Evolutionary conservation across 2,113 vertebrate genomes (phyloP), one percentile per base, ranked within the genome.

Genomic region (Lophius piscatorius): DNA sequence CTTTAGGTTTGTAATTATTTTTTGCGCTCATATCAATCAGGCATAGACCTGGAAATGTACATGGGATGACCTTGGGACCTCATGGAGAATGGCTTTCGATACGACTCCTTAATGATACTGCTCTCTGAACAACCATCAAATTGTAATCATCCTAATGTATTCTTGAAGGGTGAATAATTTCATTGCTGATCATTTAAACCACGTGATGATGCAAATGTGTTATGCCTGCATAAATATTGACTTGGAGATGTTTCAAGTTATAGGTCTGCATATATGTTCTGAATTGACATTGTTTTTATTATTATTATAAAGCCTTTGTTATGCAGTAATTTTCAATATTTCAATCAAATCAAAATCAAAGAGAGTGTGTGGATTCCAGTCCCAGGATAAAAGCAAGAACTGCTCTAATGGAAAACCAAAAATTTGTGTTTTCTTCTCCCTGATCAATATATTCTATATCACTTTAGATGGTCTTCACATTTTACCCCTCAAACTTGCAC

Each of bases 81-180:
- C 56, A 1, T 46, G 29, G 57, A 71, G 55, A 70, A 76, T 59
- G 50, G 68, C 42, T 79, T 81, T 67, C 54, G 77, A 12, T 77
- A 63, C 55, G 47, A 39, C 47, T 57, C 41, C 6, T 56, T 81
- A 71, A 84, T 87, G 75, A 85, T 62, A 68, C 38, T 29, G 39
- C 63, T 70, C 26, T 65, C 45, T 39, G 26, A 47, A 17, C 64
- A 76, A 77, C 70, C 61, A 83, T 87, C 67, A 85, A 76, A 81
- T 68, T 78, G 51, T 70, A 83, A 82, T 89, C 67, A 78, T 73
- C 16, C 40, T 83, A 76, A 83, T 86, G 72, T 86, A 74, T 87
- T 83, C 70, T 74, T 81, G 59, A 80, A 78, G 67, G 61, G 61
- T 72, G 76, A 77, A 80, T 84, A 71, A 80, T 74, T 77, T 81